Evolutionary conservation across 2,797 vertebrate genomes (phyloP).

Genomic region (Eupleurogrammus muticus): DNA sequence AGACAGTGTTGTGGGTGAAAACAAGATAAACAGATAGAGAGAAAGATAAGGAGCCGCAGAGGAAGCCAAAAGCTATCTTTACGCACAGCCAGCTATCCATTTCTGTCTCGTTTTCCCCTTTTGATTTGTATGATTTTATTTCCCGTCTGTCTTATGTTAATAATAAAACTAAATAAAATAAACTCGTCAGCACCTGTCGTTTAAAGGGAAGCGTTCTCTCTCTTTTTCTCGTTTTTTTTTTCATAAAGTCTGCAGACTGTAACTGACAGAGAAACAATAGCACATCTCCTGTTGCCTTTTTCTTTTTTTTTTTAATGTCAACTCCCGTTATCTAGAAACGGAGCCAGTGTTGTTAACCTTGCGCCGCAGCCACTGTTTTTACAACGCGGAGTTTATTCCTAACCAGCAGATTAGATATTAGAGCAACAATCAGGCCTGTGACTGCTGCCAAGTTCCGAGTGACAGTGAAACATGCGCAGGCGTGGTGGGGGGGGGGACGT

Average conservation of each 20-base stretch:
- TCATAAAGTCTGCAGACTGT: neutral
- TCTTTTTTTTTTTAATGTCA: neutral
- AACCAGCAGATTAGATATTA: conserved; percentile 44
- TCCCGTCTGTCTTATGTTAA: neutral
- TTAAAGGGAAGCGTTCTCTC: neutral
- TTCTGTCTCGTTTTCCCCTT: neutral
- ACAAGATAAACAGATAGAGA: conserved; percentile 49
- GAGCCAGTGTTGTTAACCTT: conserved; percentile 22
- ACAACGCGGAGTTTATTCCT: conserved; percentile 11
- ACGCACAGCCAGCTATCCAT: neutral
- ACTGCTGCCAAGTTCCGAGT: conserved; percentile 15
- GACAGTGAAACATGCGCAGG: neutral
- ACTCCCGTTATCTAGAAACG: conserved; percentile 5
- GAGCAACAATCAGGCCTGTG: neutral
- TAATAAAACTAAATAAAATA: neutral
- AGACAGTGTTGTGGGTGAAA: conserved; percentile 55
- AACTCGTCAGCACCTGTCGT: neutral
- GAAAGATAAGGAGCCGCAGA: conserved; percentile 18
- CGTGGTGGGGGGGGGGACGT: neutral
- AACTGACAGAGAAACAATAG: neutral
- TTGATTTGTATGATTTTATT: neutral
- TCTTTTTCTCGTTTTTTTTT: neutral
- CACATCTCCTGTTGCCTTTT: neutral
- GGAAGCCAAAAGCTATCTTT: conserved; percentile 11
- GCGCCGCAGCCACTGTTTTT: neutral